phyloP scores from a whole-genome alignment of 2,888 invertebrate species.

The Mylabris sibirica region DNA sequence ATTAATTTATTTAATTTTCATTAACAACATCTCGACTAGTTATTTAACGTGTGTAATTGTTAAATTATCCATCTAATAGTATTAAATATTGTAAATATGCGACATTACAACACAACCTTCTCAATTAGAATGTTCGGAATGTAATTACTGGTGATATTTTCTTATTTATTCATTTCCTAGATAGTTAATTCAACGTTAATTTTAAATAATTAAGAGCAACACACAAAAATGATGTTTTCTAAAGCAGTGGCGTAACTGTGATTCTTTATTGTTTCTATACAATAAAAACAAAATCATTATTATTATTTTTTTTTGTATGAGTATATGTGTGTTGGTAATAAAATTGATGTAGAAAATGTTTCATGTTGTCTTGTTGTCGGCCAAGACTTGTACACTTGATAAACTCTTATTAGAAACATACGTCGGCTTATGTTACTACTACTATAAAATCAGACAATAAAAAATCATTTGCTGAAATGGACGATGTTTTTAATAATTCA shows the following conservation, averaged over 20 bases:
- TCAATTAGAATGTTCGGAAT: slow-evolving; percentile 29
- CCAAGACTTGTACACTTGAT: neutral
- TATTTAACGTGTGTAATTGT: neutral
- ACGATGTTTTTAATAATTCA: slow-evolving; percentile 9
- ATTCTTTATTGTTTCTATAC: neutral
- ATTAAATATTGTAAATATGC: slow-evolving; percentile 24
- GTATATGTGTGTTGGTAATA: neutral
- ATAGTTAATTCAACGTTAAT: slow-evolving; percentile 11
- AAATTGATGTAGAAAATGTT: slow-evolving; percentile 6
- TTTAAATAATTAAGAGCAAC: neutral
- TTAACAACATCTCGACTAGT: neutral
- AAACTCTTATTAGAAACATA: slow-evolving; percentile 8
- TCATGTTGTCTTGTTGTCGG: neutral
- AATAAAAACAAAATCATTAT: neutral
- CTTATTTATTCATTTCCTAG: slow-evolving; percentile 32
- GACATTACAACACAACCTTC: slow-evolving; percentile 30
- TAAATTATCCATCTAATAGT: neutral
- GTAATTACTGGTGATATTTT: slow-evolving; percentile 31
- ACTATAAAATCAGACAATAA: neutral
- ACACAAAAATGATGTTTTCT: neutral
- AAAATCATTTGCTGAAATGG: slow-evolving; percentile 8
- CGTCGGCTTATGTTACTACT: neutral
- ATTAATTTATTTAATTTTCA: neutral
- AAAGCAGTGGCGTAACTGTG: slow-evolving; percentile 5
- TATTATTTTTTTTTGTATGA: neutral